Conservation (phyloP, 2,888 invertebrate genomes). For the Tubiluchus corallicola region DNA sequence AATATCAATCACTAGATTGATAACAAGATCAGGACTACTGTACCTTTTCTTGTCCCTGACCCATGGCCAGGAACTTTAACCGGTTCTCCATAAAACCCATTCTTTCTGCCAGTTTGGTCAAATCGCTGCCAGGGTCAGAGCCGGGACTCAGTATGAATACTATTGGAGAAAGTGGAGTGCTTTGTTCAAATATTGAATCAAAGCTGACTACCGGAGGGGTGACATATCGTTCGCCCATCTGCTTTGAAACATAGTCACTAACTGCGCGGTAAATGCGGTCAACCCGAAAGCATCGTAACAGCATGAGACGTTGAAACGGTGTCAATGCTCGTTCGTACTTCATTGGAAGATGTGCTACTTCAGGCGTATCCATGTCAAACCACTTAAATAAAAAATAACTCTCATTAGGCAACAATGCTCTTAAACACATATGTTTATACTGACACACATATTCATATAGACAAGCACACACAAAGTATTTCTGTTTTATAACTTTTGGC, state of each 20-base stretch:
- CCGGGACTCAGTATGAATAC: constrained; percentile 33
- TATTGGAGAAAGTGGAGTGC: constrained; percentile 42
- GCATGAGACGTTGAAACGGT: constrained; percentile 50
- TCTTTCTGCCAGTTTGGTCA: constrained; percentile 31
- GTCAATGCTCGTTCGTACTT: constrained; percentile 43
- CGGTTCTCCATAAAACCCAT: constrained; percentile 29
- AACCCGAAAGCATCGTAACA: constrained; percentile 69
- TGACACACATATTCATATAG: too few relatives aligned
- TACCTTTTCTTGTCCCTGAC: constrained; percentile 31
- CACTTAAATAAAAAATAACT: constrained; percentile 38
- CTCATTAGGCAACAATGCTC: not conserved
- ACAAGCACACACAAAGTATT: too few relatives aligned
- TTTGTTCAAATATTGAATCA: constrained; percentile 64
- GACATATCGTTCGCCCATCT: constrained; percentile 71
- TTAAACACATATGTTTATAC: too few relatives aligned
- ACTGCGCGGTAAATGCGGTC: constrained; percentile 73
- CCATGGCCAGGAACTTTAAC: constrained; percentile 31
- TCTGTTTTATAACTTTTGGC: too few relatives aligned
- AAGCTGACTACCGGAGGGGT: constrained; percentile 67
- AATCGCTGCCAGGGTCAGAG: constrained; percentile 31
- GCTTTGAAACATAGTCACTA: constrained; percentile 55
- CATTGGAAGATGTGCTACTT: constrained; percentile 47
- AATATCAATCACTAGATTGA: too few relatives aligned
- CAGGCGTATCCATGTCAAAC: constrained; percentile 67
- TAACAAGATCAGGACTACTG: too few relatives aligned